phyloP scores from a whole-genome alignment of 1,140 invertebrate species.

The Lasaia peninsularis region DNA sequence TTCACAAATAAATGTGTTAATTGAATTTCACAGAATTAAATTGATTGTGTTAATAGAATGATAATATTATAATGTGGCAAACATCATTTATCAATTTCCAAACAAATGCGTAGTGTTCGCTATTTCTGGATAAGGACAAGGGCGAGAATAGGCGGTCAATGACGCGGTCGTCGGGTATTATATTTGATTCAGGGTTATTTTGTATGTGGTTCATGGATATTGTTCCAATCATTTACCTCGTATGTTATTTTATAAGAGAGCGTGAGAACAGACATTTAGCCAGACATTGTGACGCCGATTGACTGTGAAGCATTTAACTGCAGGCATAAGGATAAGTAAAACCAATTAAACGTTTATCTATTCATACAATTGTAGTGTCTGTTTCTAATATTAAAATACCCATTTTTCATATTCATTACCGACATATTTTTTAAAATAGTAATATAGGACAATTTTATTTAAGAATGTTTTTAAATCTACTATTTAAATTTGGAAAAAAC shows the following conservation, averaged over 20 bases:
- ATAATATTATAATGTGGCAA: not conserved
- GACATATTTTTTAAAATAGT: too few species aligned
- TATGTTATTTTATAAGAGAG: not conserved
- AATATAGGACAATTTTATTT: too few species aligned
- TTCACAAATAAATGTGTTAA: too few species aligned
- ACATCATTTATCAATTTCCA: constrained; percentile 2
- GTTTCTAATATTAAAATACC: too few species aligned
- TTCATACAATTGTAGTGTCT: too few species aligned
- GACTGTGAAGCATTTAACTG: not conserved
- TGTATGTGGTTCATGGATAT: constrained; percentile 7
- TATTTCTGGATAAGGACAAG: constrained; percentile 63
- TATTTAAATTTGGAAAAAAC: too few species aligned
- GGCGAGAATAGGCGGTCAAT: constrained; percentile 57
- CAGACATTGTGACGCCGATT: constrained; percentile 19
- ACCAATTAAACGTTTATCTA: too few species aligned
- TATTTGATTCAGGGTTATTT: constrained; percentile 18
- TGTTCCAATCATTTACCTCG: not conserved
- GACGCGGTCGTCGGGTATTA: constrained; percentile 37
- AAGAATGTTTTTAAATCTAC: too few species aligned
- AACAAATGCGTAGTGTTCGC: not conserved
- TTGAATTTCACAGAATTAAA: too few species aligned
- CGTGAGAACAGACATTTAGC: not conserved
- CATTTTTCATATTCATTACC: too few species aligned
- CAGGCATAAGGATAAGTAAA: too few species aligned
- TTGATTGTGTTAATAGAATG: too few species aligned